Evolutionary conservation across 2,888 invertebrate genomes (phyloP).

Genomic region (Amphipoea oculea): DNA sequence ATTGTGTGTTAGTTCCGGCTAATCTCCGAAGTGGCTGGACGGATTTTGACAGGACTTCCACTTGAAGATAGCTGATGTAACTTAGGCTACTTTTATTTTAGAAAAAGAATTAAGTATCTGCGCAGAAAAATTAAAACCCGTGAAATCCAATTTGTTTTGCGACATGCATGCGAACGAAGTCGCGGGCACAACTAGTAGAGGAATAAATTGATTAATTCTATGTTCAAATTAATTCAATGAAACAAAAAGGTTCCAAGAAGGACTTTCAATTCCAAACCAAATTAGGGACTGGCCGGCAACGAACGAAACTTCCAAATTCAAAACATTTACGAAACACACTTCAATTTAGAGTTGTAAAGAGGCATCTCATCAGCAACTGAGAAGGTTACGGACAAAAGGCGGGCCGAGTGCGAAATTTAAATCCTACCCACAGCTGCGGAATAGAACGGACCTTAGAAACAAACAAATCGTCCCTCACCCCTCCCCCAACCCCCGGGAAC

Average conservation of each 20-base stretch:
- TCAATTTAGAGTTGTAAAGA: slow-evolving; percentile 88
- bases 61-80: neutral
- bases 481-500: slow-evolving; percentile 64
- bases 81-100: neutral
- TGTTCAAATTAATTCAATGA: slow-evolving; percentile 26
- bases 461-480: slow-evolving; percentile 85
- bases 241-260: slow-evolving; percentile 55
- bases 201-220: neutral
- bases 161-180: neutral
- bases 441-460: slow-evolving; percentile 87
- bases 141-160: neutral
- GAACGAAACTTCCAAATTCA: slow-evolving; percentile 63
- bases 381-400: slow-evolving; percentile 85
- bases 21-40: neutral
- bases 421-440: slow-evolving; percentile 87
- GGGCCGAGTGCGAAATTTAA: slow-evolving; percentile 84
- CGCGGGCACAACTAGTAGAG: neutral
- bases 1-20: neutral
- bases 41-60: neutral
- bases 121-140: too few species aligned
- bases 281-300: slow-evolving; percentile 49
- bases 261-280: slow-evolving; percentile 58
- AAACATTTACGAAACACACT: slow-evolving; percentile 78
- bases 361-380: slow-evolving; percentile 85
- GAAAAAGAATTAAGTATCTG: too few species aligned